Evolutionary conservation across 1,140 invertebrate species (phyloP).

Genomic region (Ruditapes philippinarum): DNA sequence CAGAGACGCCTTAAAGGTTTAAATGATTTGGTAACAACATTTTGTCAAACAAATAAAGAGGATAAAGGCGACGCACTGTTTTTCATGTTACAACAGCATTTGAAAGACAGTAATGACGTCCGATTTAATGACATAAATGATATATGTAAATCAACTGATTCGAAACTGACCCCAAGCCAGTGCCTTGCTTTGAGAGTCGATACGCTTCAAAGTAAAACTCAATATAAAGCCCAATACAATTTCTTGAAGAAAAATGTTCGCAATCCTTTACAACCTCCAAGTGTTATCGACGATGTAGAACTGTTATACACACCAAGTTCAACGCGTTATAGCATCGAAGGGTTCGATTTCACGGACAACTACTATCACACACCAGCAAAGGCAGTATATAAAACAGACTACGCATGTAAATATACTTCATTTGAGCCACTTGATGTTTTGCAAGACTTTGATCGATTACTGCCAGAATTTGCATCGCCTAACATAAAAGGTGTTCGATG

Average conservation of each 20-base stretch:
- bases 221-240: slow-evolving; percentile 1
- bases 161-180: not conserved
- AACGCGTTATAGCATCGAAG: not conserved
- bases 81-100: not conserved
- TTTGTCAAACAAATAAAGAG: not conserved
- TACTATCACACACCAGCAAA: not conserved
- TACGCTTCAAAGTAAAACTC: not conserved
- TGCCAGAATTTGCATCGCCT: not conserved
- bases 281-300: not conserved
- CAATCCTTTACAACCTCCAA: slow-evolving; percentile 5
- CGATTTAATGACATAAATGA: not conserved
- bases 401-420: not conserved
- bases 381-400: not conserved
- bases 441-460: not conserved
- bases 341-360: not conserved
- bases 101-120: slow-evolving; percentile 1
- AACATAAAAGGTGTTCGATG: slow-evolving; percentile 18
- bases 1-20: not conserved
- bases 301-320: not conserved
- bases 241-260: not conserved
- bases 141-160: not conserved
- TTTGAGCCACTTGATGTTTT: slow-evolving; percentile 15
- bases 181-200: not conserved
- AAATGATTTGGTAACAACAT: not conserved
- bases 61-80: not conserved